Percentiles rank a stretch among this genome's conserved stretches.
phyloP scores from a whole-genome alignment of 2,888 invertebrate species.

The Blera fallax region DNA sequence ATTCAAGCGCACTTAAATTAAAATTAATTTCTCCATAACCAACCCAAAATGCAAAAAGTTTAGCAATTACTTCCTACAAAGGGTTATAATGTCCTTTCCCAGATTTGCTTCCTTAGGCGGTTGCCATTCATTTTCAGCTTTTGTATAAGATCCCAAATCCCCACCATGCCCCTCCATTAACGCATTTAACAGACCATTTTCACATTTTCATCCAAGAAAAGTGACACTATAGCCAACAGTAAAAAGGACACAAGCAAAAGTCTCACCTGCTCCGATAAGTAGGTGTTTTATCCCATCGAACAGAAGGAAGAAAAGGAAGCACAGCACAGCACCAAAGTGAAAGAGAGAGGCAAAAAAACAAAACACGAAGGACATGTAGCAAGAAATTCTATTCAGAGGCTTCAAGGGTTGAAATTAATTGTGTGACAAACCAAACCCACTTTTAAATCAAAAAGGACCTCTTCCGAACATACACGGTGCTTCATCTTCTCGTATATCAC shows the following conservation, averaged over 20 bases:
- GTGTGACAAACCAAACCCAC: conserved; percentile 63
- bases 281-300: conserved; percentile 45
- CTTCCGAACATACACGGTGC: conserved; percentile 18
- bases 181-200: conserved; percentile 65
- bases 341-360: neutral
- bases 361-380: conserved; percentile 8
- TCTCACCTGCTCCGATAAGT: conserved; percentile 59
- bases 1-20: conserved; percentile 37
- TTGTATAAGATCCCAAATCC: conserved; percentile 10
- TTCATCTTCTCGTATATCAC: conserved; percentile 1
- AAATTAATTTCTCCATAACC: conserved; percentile 38
- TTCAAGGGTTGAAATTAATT: conserved; percentile 62
- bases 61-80: conserved; percentile 48
- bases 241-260: conserved; percentile 53
- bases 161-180: conserved; percentile 15
- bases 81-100: conserved; percentile 39
- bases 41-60: conserved; percentile 32
- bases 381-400: conserved; percentile 47
- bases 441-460: conserved; percentile 69
- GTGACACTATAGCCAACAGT: conserved; percentile 49
- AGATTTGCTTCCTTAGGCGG: conserved; percentile 40
- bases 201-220: conserved; percentile 61
- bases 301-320: conserved; percentile 1
- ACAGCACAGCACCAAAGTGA: neutral
- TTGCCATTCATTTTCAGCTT: conserved; percentile 43